Base-by-base conservation (phyloP, 2,888 invertebrate genomes). In the Drosophila peninsularis region DNA sequence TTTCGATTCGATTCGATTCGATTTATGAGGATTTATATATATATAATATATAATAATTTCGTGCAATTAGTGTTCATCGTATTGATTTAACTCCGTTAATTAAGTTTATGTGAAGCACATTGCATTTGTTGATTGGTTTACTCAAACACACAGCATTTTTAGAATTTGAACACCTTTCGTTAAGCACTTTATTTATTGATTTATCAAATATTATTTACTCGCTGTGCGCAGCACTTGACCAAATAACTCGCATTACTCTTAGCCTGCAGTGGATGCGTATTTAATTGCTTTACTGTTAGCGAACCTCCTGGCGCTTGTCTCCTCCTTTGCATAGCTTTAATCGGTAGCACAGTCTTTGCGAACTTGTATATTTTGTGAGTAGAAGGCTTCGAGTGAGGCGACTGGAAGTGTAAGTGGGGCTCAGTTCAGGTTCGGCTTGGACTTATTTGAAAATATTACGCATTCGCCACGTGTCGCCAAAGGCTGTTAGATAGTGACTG, bases 391-490 rank as follows among this genome's bases (percentile, higher is more conserved):
- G 62, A 75, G 63, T 71, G 75, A 65, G 70, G 69, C 65, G 65
- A 66, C 62, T 80, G 63, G 4, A 75, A 71, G 53, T 17, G 10
- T 21, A 37, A 27, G 0, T 6, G 2, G 17, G 27, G 36, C 13
- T 52, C 11, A 2, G 11, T 27, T 55, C 24, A n/a, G 6, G 32
- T 0, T n/a, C 4, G 13, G 5, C 7, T 30, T 17, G 0, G 7
- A 19, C 19, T 3, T 4, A 21, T n/a, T 37, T 32, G 1, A 5
- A 24, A 68, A 58, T 63, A 64, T 76, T 82, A 75, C 78, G 71
- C 80, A 88, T 88, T 71, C 85, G 80, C 62, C 89, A 88, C 69
- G 86, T 89, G 78, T 50, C 63, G 60, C 72, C 69, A 77, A 53
- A 66, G 77, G 83, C 83, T 69, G 80, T 71, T 75, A 49, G 55